Evolutionary conservation across 2,888 invertebrate species (phyloP).

Genomic region (Agelastica alni): DNA sequence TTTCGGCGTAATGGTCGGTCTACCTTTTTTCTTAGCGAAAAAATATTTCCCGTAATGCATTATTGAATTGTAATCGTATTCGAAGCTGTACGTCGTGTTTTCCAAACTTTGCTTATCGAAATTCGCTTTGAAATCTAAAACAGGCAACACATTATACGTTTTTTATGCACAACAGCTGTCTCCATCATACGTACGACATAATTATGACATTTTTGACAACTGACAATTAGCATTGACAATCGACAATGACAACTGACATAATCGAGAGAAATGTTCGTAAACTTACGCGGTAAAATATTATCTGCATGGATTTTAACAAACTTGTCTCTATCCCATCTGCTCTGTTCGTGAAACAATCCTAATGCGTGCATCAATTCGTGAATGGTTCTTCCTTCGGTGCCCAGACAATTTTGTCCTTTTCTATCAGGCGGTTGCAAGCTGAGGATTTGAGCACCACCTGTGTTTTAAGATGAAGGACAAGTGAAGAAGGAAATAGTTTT

Average conservation of each 20-base stretch:
- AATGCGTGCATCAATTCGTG: constrained; percentile 81
- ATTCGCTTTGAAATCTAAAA: constrained; percentile 64
- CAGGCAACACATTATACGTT: constrained; percentile 27
- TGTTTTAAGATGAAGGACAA: neutral
- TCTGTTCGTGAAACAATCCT: constrained; percentile 84
- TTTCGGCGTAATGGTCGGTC: constrained; percentile 66
- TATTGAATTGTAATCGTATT: constrained; percentile 77
- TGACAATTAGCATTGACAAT: too few relatives aligned
- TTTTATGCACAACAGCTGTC: too few relatives aligned
- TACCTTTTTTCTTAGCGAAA: constrained; percentile 66
- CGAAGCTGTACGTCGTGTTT: constrained; percentile 68
- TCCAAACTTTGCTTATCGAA: constrained; percentile 68
- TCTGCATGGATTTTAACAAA: constrained; percentile 71
- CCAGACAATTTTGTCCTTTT: constrained; percentile 66
- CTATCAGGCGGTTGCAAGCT: constrained; percentile 69
- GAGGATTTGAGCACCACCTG: constrained; percentile 71
- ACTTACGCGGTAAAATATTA: constrained; percentile 67
- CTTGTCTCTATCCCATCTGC: constrained; percentile 72
- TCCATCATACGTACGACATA: too few relatives aligned
- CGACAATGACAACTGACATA: too few relatives aligned
- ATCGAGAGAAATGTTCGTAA: too few relatives aligned
- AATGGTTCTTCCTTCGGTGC: constrained; percentile 72
- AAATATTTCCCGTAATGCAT: constrained; percentile 77
- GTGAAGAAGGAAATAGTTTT: neutral
- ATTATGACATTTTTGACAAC: too few relatives aligned